Percentiles rank a stretch among this genome's conserved stretches.
Conservation (phyloP, 1,140 invertebrate genomes). For the Pachyrhynchus sulphureomaculatus region DNA sequence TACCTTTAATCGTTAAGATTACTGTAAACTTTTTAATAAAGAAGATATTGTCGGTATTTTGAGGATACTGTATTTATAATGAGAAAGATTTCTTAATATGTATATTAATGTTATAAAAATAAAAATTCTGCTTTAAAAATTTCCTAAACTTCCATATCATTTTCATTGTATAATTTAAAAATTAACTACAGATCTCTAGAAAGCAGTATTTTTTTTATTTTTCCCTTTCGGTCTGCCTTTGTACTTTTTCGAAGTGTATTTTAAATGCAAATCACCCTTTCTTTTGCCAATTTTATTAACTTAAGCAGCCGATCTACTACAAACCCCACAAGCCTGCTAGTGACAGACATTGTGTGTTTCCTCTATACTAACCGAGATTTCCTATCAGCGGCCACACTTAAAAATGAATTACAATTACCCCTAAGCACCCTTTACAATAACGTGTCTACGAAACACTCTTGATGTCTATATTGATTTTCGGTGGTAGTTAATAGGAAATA, state of each 20-base stretch:
- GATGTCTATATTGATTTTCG: conserved; percentile 26
- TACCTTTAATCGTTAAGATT: too few relatives aligned
- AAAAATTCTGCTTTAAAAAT: too few relatives aligned
- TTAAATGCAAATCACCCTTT: conserved; percentile 40
- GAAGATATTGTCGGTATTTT: too few relatives aligned
- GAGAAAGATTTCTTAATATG: too few relatives aligned
- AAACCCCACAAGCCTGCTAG: conserved; percentile 21
- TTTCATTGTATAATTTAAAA: conserved; percentile 29
- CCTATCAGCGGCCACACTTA: conserved; percentile 36
- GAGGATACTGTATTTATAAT: too few relatives aligned
- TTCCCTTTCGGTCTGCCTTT: conserved; percentile 23
- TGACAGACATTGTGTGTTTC: conserved; percentile 37
- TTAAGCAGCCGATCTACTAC: conserved; percentile 28
- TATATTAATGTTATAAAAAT: too few relatives aligned
- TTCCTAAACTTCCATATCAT: too few relatives aligned
- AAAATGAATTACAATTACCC: conserved; percentile 40
- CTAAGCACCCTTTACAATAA: conserved; percentile 33
- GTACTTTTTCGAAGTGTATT: conserved; percentile 32
- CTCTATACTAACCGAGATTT: conserved; percentile 25
- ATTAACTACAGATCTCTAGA: conserved; percentile 27
- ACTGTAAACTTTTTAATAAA: too few relatives aligned
- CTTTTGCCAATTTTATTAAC: conserved; percentile 37
- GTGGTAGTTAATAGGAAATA: conserved; percentile 13
- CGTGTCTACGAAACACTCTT: conserved; percentile 27
- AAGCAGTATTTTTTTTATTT: conserved; percentile 15